A percentile compares a stretch with the other conserved stretches of the same genome.
Conservation (phyloP, 2,888 invertebrate genomes). For the Apeira syringaria region DNA sequence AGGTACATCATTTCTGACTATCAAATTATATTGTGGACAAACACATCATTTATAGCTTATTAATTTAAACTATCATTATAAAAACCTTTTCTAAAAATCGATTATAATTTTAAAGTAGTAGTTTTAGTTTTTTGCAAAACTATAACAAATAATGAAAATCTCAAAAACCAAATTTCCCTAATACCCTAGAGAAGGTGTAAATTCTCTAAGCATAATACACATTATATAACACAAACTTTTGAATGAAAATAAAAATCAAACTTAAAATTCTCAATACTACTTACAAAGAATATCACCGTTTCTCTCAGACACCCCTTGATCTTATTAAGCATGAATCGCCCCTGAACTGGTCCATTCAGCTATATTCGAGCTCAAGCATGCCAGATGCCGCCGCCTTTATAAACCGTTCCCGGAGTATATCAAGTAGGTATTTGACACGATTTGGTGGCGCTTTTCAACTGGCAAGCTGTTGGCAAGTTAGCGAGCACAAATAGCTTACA, state of each 20-base stretch:
- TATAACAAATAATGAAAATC: too few species aligned
- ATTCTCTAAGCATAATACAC: too few species aligned
- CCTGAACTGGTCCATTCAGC: constrained; percentile 15
- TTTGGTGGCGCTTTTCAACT: constrained; percentile 16
- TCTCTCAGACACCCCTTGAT: constrained; percentile 5
- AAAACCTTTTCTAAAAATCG: too few species aligned
- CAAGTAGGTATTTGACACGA: constrained; percentile 33
- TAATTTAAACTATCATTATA: too few species aligned
- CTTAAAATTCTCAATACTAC: not conserved
- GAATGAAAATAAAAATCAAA: not conserved
- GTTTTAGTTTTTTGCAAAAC: too few species aligned
- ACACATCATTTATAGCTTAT: too few species aligned
- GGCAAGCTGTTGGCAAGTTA: not conserved
- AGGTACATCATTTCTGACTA: too few species aligned
- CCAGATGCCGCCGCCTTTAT: constrained; percentile 28
- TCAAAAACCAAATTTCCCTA: too few species aligned
- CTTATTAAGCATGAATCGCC: constrained; percentile 16
- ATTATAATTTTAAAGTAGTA: too few species aligned
- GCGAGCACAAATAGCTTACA: constrained; percentile 6
- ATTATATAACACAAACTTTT: too few species aligned
- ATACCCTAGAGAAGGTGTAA: too few species aligned
- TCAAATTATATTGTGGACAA: too few species aligned
- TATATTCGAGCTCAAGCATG: constrained; percentile 10
- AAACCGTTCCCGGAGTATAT: constrained; percentile 29
- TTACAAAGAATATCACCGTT: not conserved